Evolutionary conservation across 2,888 invertebrate genomes (phyloP), one percentile per base, ranked within the genome.

Genomic region (Chymomyza caudatula): DNA sequence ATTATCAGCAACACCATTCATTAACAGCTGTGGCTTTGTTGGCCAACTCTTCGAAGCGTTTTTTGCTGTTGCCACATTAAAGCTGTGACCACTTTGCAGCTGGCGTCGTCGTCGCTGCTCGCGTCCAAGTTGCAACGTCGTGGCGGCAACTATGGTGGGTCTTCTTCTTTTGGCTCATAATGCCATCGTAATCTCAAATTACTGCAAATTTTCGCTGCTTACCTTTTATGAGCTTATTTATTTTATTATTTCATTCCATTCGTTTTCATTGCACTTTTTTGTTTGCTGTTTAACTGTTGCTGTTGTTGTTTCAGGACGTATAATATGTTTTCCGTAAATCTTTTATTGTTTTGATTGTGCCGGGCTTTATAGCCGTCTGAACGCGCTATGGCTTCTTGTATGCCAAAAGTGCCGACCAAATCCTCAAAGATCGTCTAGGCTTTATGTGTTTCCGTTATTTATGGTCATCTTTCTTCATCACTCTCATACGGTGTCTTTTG

Each of bases 1-100:
- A 81, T 79, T 78, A 71, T 70, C 72, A 80, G 70, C 81, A 76
- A 78, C 75, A 76, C 77, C 84, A 81, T 84, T 83, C 84, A 83
- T 83, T 81, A 84, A 75, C 75, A 77, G 81, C 72, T 75, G 69
- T 73, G 78, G 70, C 77, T 74, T 77, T 78, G 59, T 57, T 60
- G 22, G 54, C 43, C 23, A 44, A 47, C 6, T 42, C 63, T 59
- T 22, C 52, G 19, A 8, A 59, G 57, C 60, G 44, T 65, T 44
- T 68, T 66, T 77, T 69, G 76, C 63, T 76, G 76, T 77, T 65
- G 72, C 71, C 64, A 75, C 77, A 69, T 76, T 71, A 65, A 76
- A 78, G 71, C 15, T 15, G 44, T 17, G 17, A 17, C 44, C 15
- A 17, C 44, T 47, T 47, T 1, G 44, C 3, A 15, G 44, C 15